phyloP scores from a whole-genome alignment of 2,113 vertebrate genomes.

The Cephalophus harveyi region DNA sequence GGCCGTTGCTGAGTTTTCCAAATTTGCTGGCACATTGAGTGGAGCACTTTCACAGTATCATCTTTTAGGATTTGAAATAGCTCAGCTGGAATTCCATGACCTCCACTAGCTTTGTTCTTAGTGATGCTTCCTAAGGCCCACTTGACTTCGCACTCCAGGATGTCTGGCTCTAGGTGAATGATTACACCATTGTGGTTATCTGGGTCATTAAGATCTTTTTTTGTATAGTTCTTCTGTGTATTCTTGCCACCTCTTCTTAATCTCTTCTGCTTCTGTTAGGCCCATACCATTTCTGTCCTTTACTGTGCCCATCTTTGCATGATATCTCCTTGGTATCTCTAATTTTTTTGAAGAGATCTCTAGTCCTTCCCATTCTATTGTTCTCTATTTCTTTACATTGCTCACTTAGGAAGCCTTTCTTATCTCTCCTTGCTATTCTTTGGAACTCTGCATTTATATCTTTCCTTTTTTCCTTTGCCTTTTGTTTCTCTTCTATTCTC shows the following conservation, averaged over 20 bases:
- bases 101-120: neutral
- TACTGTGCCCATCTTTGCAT: neutral
- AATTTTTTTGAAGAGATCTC: neutral
- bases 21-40: neutral
- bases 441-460: neutral
- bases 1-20: neutral
- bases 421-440: neutral
- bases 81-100: neutral
- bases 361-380: neutral
- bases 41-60: neutral
- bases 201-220: neutral
- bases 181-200: neutral
- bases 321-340: neutral
- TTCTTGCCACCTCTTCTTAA: neutral
- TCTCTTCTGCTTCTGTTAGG: neutral
- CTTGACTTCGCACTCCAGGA: neutral
- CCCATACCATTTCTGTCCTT: neutral
- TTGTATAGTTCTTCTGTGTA: neutral
- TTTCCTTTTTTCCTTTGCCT: neutral
- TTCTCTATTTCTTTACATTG: neutral
- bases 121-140: neutral
- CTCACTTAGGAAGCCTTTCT: neutral
- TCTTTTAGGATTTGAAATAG: neutral
- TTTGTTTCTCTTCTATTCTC: neutral
- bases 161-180: neutral